Evolutionary conservation across 2,888 invertebrate genomes (phyloP).

Genomic region (Drymonia ruficornis): DNA sequence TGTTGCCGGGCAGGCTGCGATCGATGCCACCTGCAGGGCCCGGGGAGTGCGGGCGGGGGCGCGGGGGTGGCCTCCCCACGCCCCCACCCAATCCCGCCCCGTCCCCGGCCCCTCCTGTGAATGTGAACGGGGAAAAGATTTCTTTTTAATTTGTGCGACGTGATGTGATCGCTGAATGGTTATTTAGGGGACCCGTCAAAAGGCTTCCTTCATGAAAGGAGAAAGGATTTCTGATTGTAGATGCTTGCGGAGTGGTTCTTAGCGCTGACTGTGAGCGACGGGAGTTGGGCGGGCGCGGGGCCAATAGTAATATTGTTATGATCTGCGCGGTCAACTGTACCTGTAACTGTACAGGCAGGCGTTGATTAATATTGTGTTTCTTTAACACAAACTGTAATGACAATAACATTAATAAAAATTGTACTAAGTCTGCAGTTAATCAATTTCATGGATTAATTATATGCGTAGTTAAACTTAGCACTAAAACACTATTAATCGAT

Average conservation of each 20-base stretch:
- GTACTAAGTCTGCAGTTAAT: too few species aligned
- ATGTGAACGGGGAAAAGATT: slow-evolving; percentile 31
- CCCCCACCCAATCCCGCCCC: too few species aligned
- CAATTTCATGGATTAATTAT: too few species aligned
- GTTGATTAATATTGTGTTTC: too few species aligned
- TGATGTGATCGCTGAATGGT: slow-evolving; percentile 26
- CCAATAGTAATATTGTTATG: too few species aligned
- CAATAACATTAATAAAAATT: too few species aligned
- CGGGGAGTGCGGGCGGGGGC: not conserved
- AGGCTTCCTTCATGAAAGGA: slow-evolving; percentile 3
- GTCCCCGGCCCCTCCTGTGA: slow-evolving; percentile 17
- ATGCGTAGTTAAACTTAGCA: too few species aligned
- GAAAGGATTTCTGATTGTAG: not conserved
- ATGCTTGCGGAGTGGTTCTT: not conserved
- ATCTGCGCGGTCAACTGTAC: too few species aligned
- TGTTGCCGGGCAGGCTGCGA: slow-evolving; percentile 5
- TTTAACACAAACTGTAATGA: too few species aligned
- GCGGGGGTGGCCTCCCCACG: slow-evolving; percentile 6
- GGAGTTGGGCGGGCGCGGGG: not conserved
- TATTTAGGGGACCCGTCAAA: slow-evolving; percentile 14
- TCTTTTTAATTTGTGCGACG: slow-evolving; percentile 50
- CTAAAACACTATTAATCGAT: too few species aligned
- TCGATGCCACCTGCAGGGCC: slow-evolving; percentile 10
- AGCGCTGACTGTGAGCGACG: slow-evolving; percentile 6
- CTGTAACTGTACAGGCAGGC: too few species aligned